A percentile compares a stretch with the other conserved stretches of the same genome.
These are phyloP conservation scores for Aldrovandia affinis DNA, from an alignment of 2,797 vertebrate genomes.

Conservation along the genomic window DNA sequence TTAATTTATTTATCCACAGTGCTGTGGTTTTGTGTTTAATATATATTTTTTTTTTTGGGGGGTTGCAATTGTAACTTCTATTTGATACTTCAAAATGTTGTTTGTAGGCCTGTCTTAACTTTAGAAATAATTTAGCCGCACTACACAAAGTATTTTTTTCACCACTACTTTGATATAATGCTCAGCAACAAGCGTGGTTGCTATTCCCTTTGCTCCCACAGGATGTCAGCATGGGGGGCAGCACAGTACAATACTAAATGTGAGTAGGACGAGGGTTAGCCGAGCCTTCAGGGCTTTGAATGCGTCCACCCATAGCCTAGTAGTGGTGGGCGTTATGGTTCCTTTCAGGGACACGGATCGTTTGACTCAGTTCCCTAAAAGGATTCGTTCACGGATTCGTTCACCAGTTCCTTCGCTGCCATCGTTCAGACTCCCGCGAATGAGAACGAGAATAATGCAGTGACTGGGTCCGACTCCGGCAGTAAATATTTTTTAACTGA, in stretches of 20 bases:
- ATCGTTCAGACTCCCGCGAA: too few relatives aligned
- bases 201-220: background rate
- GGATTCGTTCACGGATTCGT: too few relatives aligned
- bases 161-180: background rate
- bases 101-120: too few relatives aligned
- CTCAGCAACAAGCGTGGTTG: background rate
- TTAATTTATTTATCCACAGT: too few relatives aligned
- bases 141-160: background rate
- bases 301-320: background rate
- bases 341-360: too few relatives aligned
- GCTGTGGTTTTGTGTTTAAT: too few relatives aligned
- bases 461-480: too few relatives aligned
- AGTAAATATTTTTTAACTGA: too few relatives aligned
- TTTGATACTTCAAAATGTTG: background rate
- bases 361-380: too few relatives aligned
- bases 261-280: background rate
- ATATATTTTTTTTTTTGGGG: background rate
- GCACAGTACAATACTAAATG: background rate
- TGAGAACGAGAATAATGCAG: too few relatives aligned
- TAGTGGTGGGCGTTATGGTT: too few relatives aligned
- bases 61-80: background rate
- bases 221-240: background rate
- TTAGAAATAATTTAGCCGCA: background rate
- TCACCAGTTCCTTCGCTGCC: too few relatives aligned
- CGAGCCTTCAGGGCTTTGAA: background rate